Percentiles rank a stretch among this genome's conserved stretches.
These are phyloP conservation scores for Vulpes ferrilata DNA, from an alignment of 2,113 vertebrate species.

Conservation along the genomic window DNA sequence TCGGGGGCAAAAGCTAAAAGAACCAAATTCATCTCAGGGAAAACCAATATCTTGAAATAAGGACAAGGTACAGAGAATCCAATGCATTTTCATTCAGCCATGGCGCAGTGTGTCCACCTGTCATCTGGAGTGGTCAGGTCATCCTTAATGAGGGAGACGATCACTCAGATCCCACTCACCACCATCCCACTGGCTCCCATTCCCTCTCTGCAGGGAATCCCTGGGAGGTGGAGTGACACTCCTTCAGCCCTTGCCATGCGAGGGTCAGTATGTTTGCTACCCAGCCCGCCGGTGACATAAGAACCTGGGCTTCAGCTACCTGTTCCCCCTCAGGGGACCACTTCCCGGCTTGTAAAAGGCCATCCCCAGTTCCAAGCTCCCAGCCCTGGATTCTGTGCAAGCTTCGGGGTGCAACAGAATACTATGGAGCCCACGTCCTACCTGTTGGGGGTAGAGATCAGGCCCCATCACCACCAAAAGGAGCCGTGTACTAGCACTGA, in stretches of 20 bases:
- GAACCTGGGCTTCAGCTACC: background rate
- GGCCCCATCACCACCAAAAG: background rate
- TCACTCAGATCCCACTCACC: background rate
- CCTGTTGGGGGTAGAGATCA: background rate
- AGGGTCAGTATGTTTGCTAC: background rate
- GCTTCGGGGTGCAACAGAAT: rapidly evolving
- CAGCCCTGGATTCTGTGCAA: background rate
- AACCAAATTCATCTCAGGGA: conserved; percentile 12
- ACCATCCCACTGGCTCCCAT: background rate
- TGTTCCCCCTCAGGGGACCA: background rate
- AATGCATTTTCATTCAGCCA: rapidly evolving
- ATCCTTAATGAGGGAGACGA: background rate
- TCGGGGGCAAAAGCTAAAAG: background rate
- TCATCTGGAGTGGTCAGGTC: background rate
- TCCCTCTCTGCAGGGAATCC: background rate
- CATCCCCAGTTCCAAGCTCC: background rate
- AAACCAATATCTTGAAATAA: background rate
- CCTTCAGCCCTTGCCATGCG: background rate
- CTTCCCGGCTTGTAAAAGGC: rapidly evolving
- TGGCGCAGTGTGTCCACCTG: background rate
- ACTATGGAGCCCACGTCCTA: rapidly evolving
- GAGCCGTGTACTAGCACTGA: rapidly evolving
- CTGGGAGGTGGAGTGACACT: background rate
- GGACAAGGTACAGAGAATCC: rapidly evolving
- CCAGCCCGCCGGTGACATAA: rapidly evolving